These are phyloP conservation scores for Pangasianodon hypophthalmus DNA, from an alignment of 2,113 vertebrate genomes.

Conservation along the genomic window DNA sequence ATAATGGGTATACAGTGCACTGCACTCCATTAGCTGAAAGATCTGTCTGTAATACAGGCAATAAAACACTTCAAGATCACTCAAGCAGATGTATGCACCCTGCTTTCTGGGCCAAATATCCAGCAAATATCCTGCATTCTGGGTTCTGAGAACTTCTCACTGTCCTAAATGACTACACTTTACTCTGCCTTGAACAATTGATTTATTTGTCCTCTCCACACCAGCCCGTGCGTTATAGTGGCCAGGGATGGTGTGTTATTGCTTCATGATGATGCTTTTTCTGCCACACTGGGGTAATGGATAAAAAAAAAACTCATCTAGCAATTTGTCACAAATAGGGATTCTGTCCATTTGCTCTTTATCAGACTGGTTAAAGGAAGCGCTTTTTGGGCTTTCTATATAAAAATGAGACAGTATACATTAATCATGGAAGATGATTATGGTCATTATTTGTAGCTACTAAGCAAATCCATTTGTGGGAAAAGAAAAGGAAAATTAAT, in stretches of 20 bases:
- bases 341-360: not conserved
- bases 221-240: not conserved
- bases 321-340: not conserved
- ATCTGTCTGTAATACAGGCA: not conserved
- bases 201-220: constrained; percentile 35
- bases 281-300: constrained; percentile 10
- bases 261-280: constrained; percentile 18
- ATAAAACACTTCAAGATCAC: constrained; percentile 17
- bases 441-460: constrained; percentile 8
- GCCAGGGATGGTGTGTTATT: constrained; percentile 6
- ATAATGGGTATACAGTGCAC: not conserved
- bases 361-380: not conserved
- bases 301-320: not conserved
- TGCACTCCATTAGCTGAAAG: not conserved
- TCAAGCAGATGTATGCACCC: constrained; percentile 9
- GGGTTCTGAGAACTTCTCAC: not conserved
- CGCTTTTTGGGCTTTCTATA: not conserved
- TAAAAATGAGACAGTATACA: not conserved
- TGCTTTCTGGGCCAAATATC: not conserved
- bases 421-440: constrained; percentile 36
- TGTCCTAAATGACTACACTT: not conserved
- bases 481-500: not conserved
- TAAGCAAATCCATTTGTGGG: constrained; percentile 29
- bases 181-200: not conserved
- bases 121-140: not conserved